A percentile compares a stretch with the other conserved stretches of the same genome.
Conservation (phyloP, 2,888 invertebrate genomes). For the Lasius platythorax region DNA sequence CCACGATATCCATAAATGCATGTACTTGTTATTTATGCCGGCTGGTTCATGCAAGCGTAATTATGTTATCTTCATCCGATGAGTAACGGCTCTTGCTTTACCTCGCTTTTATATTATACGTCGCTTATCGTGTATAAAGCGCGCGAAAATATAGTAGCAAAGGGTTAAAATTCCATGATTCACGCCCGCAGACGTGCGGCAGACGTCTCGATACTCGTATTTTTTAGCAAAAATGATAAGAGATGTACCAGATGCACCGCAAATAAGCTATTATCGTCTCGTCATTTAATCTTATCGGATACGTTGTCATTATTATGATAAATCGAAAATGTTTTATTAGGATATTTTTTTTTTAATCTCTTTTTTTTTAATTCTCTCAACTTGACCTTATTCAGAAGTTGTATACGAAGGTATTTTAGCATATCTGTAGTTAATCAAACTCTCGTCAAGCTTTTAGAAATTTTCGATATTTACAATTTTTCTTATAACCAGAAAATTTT, state of each 20-base stretch:
- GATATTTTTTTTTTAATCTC: neutral
- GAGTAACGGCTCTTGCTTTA: slow-evolving; percentile 50
- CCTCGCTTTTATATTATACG: slow-evolving; percentile 43
- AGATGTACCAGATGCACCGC: slow-evolving; percentile 27
- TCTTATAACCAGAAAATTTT: neutral
- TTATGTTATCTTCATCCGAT: slow-evolving; percentile 56
- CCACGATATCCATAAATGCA: slow-evolving; percentile 49
- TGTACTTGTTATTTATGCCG: slow-evolving; percentile 54
- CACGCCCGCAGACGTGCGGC: slow-evolving; percentile 46
- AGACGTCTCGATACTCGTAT: slow-evolving; percentile 33
- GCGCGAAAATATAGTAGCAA: slow-evolving; percentile 37
- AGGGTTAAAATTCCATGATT: slow-evolving; percentile 48
- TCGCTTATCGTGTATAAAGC: slow-evolving; percentile 43
- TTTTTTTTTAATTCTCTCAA: neutral
- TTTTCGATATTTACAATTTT: neutral
- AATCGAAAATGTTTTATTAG: slow-evolving; percentile 7
- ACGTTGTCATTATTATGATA: slow-evolving; percentile 1
- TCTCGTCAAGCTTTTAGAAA: neutral
- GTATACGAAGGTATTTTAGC: neutral
- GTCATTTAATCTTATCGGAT: slow-evolving; percentile 43
- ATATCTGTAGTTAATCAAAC: neutral
- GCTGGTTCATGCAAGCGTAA: slow-evolving; percentile 48
- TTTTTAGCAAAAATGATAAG: slow-evolving; percentile 38
- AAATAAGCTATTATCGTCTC: slow-evolving; percentile 39
- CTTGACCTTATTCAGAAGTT: neutral